These are phyloP conservation scores for Eilema griseolum DNA, from an alignment of 2,888 invertebrate genomes.

Conservation along the genomic window DNA sequence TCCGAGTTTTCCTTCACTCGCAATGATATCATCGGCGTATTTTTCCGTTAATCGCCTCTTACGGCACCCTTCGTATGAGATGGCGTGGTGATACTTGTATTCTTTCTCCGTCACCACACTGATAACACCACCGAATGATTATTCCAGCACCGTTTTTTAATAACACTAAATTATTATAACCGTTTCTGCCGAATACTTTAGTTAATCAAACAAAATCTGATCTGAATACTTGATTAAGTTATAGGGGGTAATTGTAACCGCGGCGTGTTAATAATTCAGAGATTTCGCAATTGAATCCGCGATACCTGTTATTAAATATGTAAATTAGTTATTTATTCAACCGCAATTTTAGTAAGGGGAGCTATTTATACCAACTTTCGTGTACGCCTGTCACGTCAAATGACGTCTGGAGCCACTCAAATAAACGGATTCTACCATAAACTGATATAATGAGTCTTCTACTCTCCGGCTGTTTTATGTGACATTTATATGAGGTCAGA, in stretches of 20 bases:
- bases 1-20: too few relatives aligned
- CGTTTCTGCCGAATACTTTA: constrained; percentile 24
- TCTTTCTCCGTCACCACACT: too few relatives aligned
- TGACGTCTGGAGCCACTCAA: constrained; percentile 16
- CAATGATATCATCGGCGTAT: too few relatives aligned
- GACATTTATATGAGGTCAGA: constrained; percentile 10
- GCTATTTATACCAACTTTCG: constrained; percentile 56
- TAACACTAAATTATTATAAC: constrained; percentile 12
- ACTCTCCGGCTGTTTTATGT: constrained; percentile 13
- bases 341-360: constrained; percentile 66
- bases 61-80: too few relatives aligned
- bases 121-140: too few relatives aligned
- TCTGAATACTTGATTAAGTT: constrained; percentile 78
- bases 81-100: too few relatives aligned
- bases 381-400: constrained; percentile 56
- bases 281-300: constrained; percentile 78
- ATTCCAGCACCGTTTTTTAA: neutral
- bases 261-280: constrained; percentile 76
- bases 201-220: constrained; percentile 74
- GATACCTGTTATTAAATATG: constrained; percentile 85
- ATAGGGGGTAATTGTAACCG: constrained; percentile 73
- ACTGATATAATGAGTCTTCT: too few relatives aligned
- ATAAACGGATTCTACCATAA: too few relatives aligned
- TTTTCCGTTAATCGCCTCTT: too few relatives aligned
- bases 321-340: constrained; percentile 85